These are phyloP conservation scores for Tortricodes alternella DNA, from an alignment of 2,888 invertebrate species.

Conservation along the genomic window DNA sequence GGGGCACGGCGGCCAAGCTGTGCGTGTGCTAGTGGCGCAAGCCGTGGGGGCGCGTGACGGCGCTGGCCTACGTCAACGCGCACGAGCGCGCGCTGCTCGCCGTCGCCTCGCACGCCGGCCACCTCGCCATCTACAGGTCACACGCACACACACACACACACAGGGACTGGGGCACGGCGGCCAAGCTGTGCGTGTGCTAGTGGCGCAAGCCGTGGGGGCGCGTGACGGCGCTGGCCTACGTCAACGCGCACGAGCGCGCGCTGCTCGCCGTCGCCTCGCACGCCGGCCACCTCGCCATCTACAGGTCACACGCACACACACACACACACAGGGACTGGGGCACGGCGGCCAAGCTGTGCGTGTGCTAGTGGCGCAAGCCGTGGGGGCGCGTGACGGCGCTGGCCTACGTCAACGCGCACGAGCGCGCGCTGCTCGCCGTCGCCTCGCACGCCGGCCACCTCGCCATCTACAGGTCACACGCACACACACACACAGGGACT, in stretches of 20 bases:
- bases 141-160: too few relatives aligned
- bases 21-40: constrained; percentile 83
- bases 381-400: constrained; percentile 89
- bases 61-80: constrained; percentile 93
- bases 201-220: constrained; percentile 83
- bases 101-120: constrained; percentile 90
- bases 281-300: constrained; percentile 89
- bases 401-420: constrained; percentile 94
- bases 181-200: too few relatives aligned
- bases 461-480: constrained; percentile 64
- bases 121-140: constrained; percentile 80
- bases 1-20: constrained; percentile 84
- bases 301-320: too few relatives aligned
- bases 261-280: constrained; percentile 90
- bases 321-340: too few relatives aligned
- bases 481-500: too few relatives aligned
- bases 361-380: constrained; percentile 80
- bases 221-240: constrained; percentile 92
- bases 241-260: constrained; percentile 92
- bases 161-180: too few relatives aligned
- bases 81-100: too few relatives aligned
- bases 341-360: constrained; percentile 86
- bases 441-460: constrained; percentile 91
- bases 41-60: constrained; percentile 86
- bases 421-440: too few relatives aligned